Percentiles rank a stretch among this genome's conserved stretches.
These are phyloP conservation scores for Cetoscarus ocellatus DNA, from an alignment of 2,797 vertebrate genomes.

Conservation along the genomic window DNA sequence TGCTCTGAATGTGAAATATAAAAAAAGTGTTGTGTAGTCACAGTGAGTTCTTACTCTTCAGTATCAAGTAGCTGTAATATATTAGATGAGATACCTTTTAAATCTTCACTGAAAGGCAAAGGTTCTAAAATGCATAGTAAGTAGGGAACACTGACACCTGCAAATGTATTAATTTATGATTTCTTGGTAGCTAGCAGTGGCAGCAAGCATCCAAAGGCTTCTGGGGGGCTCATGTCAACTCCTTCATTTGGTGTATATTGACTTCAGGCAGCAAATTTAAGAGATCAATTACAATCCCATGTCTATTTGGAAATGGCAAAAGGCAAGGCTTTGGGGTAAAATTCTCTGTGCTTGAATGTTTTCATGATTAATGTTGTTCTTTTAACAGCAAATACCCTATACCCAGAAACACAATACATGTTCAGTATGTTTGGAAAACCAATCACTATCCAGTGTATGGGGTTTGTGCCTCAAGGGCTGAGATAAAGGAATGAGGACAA, in stretches of 20 bases:
- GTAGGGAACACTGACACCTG: background rate
- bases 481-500: slow-evolving; percentile 47
- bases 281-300: slow-evolving; percentile 37
- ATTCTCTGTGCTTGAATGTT: background rate
- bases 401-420: background rate
- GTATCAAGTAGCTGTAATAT: background rate
- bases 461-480: slow-evolving; percentile 23
- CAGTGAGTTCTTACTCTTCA: background rate
- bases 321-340: slow-evolving; percentile 20
- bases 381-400: slow-evolving; percentile 11
- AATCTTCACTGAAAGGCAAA: background rate
- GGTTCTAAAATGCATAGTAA: slow-evolving; percentile 10
- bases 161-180: slow-evolving; percentile 13
- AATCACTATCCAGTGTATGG: slow-evolving; percentile 33
- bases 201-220: background rate
- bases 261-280: slow-evolving; percentile 19
- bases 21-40: slow-evolving; percentile 22
- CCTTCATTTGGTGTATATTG: slow-evolving; percentile 5
- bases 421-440: slow-evolving; percentile 40
- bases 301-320: slow-evolving; percentile 15
- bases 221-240: slow-evolving; percentile 9
- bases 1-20: slow-evolving; percentile 35
- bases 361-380: slow-evolving; percentile 34
- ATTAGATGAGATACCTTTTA: background rate
- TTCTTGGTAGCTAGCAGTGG: background rate